Conservation (phyloP, 2,888 invertebrate genomes). For the Chrysolina haemoptera region DNA sequence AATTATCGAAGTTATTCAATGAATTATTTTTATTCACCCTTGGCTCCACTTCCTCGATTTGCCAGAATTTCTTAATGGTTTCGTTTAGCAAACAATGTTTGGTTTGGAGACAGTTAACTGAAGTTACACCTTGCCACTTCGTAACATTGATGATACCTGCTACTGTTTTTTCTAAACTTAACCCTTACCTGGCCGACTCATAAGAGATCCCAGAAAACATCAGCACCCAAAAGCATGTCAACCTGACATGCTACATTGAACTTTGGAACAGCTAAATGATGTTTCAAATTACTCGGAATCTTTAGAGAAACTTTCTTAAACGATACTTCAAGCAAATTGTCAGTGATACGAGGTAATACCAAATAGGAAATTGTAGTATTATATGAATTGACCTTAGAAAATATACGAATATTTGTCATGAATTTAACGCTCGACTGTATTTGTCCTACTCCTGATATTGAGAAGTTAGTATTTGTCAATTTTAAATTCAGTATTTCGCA, state of each 20-base stretch:
- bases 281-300: constrained; percentile 37
- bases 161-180: constrained; percentile 40
- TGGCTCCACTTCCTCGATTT: constrained; percentile 30
- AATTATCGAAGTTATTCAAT: constrained; percentile 25
- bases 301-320: constrained; percentile 35
- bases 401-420: constrained; percentile 28
- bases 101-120: constrained; percentile 18
- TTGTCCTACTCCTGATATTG: constrained; percentile 37
- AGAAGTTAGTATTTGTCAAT: constrained; percentile 28
- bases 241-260: constrained; percentile 37
- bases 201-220: constrained; percentile 38
- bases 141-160: constrained; percentile 35
- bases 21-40: not conserved
- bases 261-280: constrained; percentile 40
- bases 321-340: constrained; percentile 33
- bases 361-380: constrained; percentile 32
- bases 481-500: constrained; percentile 27
- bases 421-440: constrained; percentile 25
- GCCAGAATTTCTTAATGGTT: constrained; percentile 34
- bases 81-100: constrained; percentile 21
- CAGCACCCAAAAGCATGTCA: constrained; percentile 44
- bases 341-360: constrained; percentile 33
- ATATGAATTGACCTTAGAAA: constrained; percentile 27
- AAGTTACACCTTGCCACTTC: not conserved
- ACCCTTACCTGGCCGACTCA: constrained; percentile 32